Conservation (phyloP, 2,797 vertebrate genomes). For the Macropodus opercularis region DNA sequence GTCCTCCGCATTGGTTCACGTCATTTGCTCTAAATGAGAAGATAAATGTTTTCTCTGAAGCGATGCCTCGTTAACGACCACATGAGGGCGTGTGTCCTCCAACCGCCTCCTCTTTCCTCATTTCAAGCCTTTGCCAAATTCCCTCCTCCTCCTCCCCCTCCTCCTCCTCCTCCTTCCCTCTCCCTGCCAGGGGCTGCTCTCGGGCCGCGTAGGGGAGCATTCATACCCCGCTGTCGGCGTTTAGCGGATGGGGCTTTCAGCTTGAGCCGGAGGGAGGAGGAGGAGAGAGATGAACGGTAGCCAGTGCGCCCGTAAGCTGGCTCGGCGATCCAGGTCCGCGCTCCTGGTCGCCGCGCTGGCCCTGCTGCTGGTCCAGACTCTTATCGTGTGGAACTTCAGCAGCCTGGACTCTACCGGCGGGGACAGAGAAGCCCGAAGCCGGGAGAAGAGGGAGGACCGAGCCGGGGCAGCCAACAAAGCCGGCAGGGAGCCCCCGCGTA, state of each 20-base stretch:
- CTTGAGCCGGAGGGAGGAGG: constrained; percentile 60
- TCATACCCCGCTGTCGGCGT: constrained; percentile 75
- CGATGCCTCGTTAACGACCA: constrained; percentile 38
- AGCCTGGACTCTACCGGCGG: constrained; percentile 88
- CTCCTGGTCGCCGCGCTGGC: constrained; percentile 88
- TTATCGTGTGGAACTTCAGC: constrained; percentile 96
- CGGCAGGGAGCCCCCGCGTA: constrained; percentile 64
- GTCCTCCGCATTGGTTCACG: background rate
- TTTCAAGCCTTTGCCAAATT: constrained; percentile 64
- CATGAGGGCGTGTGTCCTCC: constrained; percentile 56
- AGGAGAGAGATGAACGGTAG: constrained; percentile 67
- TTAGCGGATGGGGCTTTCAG: constrained; percentile 66
- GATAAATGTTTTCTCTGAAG: constrained; percentile 14
- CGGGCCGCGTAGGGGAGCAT: constrained; percentile 64
- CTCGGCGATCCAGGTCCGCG: constrained; percentile 89
- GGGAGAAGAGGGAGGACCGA: constrained; percentile 79
- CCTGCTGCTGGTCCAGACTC: constrained; percentile 93
- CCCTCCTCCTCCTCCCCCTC: constrained; percentile 36
- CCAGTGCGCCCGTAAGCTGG: constrained; percentile 87
- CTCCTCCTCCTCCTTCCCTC: constrained; percentile 39
- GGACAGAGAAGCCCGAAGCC: constrained; percentile 78
- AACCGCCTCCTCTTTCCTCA: constrained; percentile 56
- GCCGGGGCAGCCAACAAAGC: constrained; percentile 68
- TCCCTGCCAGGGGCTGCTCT: constrained; percentile 68
- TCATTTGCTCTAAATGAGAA: constrained; percentile 6